phyloP scores from a whole-genome alignment of 2,888 invertebrate genomes.

The Lepidocyrtoides sp. region DNA sequence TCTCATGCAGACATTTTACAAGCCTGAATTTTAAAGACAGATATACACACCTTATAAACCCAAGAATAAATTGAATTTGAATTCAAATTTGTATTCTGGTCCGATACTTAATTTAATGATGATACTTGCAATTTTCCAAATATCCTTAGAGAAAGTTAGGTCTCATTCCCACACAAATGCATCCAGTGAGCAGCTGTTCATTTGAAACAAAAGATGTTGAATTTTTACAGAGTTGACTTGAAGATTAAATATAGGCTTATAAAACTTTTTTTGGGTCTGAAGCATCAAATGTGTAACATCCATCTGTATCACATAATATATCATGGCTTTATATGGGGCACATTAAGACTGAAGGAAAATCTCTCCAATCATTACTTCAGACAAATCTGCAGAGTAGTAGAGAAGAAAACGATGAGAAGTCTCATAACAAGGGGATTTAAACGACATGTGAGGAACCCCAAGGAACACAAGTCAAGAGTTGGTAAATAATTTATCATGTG shows the following conservation, averaged over 20 bases:
- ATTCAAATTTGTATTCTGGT: too few relatives aligned
- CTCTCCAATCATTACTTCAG: not conserved
- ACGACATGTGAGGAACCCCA: conserved; percentile 60
- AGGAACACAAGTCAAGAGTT: conserved; percentile 75
- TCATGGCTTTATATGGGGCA: not conserved
- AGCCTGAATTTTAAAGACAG: too few relatives aligned
- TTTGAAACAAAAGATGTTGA: not conserved
- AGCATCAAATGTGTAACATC: too few relatives aligned
- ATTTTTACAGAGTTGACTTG: not conserved
- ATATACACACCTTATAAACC: too few relatives aligned
- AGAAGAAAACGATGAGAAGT: conserved; percentile 54
- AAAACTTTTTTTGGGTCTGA: not conserved
- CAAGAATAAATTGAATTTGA: too few relatives aligned
- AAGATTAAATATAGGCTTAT: not conserved
- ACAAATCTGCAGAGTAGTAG: conserved; percentile 13
- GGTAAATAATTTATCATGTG: conserved; percentile 82
- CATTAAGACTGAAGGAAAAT: conserved; percentile 12
- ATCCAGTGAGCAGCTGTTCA: not conserved
- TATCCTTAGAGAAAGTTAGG: too few relatives aligned
- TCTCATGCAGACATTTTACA: too few relatives aligned
- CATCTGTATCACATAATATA: not conserved
- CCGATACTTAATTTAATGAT: too few relatives aligned
- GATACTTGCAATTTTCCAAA: too few relatives aligned
- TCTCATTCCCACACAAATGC: not conserved
- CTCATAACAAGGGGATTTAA: conserved; percentile 70